These are phyloP conservation scores for Diprion similis DNA, from an alignment of 1,140 invertebrate genomes.

Conservation along the genomic window DNA sequence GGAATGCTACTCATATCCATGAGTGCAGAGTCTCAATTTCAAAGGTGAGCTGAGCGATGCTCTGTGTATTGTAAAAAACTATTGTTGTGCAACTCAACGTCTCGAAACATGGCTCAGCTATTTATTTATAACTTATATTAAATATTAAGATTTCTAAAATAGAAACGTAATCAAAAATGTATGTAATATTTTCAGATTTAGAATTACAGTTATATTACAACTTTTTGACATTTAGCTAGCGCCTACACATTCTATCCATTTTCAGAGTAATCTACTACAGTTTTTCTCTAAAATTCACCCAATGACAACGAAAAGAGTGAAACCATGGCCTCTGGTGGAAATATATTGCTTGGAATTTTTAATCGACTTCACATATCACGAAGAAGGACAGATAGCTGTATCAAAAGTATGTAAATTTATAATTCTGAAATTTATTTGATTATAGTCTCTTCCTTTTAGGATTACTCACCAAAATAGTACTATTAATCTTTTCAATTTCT, in stretches of 20 bases:
- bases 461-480: background rate
- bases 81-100: too few relatives aligned
- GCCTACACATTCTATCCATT: conserved; percentile 6
- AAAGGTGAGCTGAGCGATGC: conserved; percentile 52
- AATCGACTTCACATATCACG: conserved; percentile 56
- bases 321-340: conserved; percentile 51
- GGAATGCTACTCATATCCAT: conserved; percentile 58
- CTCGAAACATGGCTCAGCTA: too few relatives aligned
- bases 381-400: conserved; percentile 54
- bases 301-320: conserved; percentile 42
- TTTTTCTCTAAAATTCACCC: conserved; percentile 54
- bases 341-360: conserved; percentile 55
- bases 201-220: too few relatives aligned
- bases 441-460: background rate
- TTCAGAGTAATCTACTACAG: conserved; percentile 51
- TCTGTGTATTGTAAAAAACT: too few relatives aligned
- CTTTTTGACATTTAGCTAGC: too few relatives aligned
- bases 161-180: too few relatives aligned
- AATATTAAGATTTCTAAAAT: too few relatives aligned
- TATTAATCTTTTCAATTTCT: background rate
- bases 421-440: conserved; percentile 12
- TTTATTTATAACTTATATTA: too few relatives aligned
- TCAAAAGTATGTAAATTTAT: conserved; percentile 46
- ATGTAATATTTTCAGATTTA: too few relatives aligned
- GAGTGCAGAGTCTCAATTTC: conserved; percentile 62